phyloP scores from a whole-genome alignment of 64 coral and sea anemone species.

The Pachyseris speciosa region DNA sequence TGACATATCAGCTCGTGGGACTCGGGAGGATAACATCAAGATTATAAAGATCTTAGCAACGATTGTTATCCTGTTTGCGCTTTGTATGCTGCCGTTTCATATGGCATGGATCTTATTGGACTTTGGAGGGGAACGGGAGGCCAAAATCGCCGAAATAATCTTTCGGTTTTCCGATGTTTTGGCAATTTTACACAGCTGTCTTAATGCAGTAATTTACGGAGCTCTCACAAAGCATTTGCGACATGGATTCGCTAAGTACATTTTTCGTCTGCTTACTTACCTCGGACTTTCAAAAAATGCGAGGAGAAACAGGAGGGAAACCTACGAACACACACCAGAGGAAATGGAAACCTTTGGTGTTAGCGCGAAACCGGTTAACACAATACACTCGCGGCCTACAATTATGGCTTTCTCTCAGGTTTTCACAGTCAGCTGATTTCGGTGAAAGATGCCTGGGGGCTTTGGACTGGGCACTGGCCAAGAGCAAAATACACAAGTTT shows the following conservation, averaged over 20 bases:
- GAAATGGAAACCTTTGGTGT: not conserved
- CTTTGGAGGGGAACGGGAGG: conserved; percentile 57
- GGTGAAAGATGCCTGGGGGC: too few species aligned
- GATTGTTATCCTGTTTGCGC: conserved; percentile 57
- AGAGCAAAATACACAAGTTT: too few species aligned
- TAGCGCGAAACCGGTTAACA: not conserved
- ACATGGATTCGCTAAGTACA: conserved; percentile 39
- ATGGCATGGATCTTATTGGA: conserved; percentile 61
- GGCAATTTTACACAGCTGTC: conserved; percentile 56
- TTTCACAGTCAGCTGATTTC: too few species aligned
- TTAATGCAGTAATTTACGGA: conserved; percentile 70
- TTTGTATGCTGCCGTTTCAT: conserved; percentile 65
- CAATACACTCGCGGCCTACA: too few species aligned
- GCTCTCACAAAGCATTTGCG: conserved; percentile 74
- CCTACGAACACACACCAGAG: not conserved
- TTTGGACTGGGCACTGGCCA: too few species aligned
- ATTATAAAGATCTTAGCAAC: conserved; percentile 62
- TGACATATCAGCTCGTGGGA: conserved; percentile 15
- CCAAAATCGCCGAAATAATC: conserved; percentile 5
- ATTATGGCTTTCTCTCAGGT: too few species aligned
- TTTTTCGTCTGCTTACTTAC: conserved; percentile 15
- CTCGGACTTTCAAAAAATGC: not conserved
- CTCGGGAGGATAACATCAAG: conserved; percentile 49
- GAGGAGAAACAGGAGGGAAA: not conserved
- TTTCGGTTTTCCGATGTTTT: conserved; percentile 59